Base-by-base conservation (phyloP, 2,797 vertebrate species). In the Lagodon rhomboides region DNA sequence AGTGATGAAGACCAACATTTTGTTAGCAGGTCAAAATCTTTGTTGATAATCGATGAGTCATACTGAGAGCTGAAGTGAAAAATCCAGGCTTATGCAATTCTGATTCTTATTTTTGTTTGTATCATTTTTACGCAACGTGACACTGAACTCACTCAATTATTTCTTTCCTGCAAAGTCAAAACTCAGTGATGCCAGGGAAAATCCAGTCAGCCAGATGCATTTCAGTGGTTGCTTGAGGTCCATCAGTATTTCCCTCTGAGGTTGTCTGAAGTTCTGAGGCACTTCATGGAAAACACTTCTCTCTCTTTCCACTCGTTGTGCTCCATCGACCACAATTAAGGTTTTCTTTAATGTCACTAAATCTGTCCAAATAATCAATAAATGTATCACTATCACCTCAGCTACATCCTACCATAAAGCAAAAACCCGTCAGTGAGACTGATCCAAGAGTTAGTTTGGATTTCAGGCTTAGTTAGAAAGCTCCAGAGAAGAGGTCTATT, bases 241-340 rank as follows among this genome's bases (percentile, higher is more conserved):
- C 79, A 88, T 87, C 74, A 87, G 47, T 75, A 77, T 94, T 91
- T 92, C 84, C 89, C 75, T 85, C 66, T 84, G 80, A 89, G 84
- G 84, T 71, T 73, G 66, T 82, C 76, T 85, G 53, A 81, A 82
- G 71, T 80, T 56, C 73, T 69, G 64, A 84, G 72, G 55, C 55
- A n/a, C 73, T 74, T 87, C 59, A 85, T 87, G 91, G 91, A 93
- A 94, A 93, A 86, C 82, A 54, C 64, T 50, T 49, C 67, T 60
- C 83, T 87, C 9, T 80, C 72, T 92, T 91, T 93, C 90, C 91
- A 85, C 84, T 75, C 79, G 73, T 67, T 60, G 22, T 44, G 27
- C 72, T 84, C 73, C 49, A 75, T 85, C 70, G 73, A 79, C 78
- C 63, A 71, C 68, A 69, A 34, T 79, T 83, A 68, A 27, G 25